Percentiles rank a stretch among this genome's conserved stretches.
Evolutionary conservation across 2,113 vertebrate species (phyloP).

Genomic region (Ramphastos sulfuratus): DNA sequence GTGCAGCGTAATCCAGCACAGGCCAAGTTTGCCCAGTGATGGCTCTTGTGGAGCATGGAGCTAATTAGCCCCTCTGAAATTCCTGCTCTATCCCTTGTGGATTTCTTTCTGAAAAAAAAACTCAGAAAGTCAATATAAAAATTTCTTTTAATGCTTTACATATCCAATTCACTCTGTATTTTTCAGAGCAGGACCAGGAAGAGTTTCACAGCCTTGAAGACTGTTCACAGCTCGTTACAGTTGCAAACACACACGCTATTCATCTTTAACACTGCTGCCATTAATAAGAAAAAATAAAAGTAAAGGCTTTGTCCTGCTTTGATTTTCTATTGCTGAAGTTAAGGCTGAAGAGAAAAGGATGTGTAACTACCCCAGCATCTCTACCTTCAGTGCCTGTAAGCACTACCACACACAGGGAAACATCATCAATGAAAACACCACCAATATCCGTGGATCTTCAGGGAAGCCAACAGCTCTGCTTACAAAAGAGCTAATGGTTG

Average conservation of each 20-base stretch:
- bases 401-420: neutral
- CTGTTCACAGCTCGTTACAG: neutral
- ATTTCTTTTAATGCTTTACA: neutral
- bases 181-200: neutral
- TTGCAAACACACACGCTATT: neutral
- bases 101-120: neutral
- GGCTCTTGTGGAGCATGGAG: neutral
- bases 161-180: neutral
- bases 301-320: neutral
- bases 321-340: neutral
- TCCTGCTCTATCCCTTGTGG: neutral
- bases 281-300: neutral
- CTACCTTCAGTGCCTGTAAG: neutral
- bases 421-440: fast-evolving
- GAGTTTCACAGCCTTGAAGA: neutral
- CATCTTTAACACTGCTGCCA: neutral
- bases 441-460: neutral
- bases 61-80: conserved; percentile 44
- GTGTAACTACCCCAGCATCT: neutral
- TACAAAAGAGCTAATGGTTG: neutral
- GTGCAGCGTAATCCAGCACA: neutral
- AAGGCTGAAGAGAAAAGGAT: neutral
- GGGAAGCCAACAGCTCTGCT: neutral
- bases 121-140: neutral
- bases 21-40: neutral